A percentile compares a stretch with the other conserved stretches of the same genome.
These are phyloP conservation scores for Aphelocoma californica DNA, from an alignment of 2,797 vertebrate genomes.

Conservation along the genomic window DNA sequence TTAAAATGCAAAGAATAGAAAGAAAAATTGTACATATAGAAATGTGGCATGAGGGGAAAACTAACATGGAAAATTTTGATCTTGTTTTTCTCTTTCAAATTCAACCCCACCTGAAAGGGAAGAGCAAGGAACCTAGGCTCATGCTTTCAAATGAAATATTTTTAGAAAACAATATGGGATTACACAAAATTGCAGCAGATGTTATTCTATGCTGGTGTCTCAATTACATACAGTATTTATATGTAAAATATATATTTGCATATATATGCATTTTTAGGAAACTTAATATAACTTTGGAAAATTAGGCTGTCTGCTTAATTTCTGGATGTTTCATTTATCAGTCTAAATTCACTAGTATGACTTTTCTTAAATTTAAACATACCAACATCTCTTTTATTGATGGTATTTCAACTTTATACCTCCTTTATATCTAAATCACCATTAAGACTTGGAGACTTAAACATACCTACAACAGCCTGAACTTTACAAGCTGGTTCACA, in stretches of 20 bases:
- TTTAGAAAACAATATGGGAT: background rate
- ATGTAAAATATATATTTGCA: no score
- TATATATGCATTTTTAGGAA: background rate
- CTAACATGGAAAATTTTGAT: background rate
- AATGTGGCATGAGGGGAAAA: rapidly evolving
- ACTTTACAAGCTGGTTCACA: background rate
- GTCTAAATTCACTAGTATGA: background rate
- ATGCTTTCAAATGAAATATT: background rate
- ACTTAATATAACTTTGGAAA: background rate
- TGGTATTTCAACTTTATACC: background rate
- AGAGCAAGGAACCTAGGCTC: background rate
- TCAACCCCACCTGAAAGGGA: background rate
- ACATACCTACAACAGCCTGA: background rate
- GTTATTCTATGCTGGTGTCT: background rate
- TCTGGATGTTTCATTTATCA: background rate
- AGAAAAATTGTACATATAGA: background rate
- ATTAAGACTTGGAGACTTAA: background rate
- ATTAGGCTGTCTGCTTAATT: background rate
- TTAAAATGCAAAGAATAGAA: background rate
- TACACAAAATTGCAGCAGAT: background rate
- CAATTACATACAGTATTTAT: background rate
- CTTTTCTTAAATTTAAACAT: background rate
- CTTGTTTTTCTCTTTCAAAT: background rate
- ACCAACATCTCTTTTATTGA: background rate
- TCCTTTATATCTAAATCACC: background rate